Evolutionary conservation across 2,113 vertebrate genomes (phyloP), one percentile per base, ranked within the genome.

Genomic region (Phrynocephalus versicolor): DNA sequence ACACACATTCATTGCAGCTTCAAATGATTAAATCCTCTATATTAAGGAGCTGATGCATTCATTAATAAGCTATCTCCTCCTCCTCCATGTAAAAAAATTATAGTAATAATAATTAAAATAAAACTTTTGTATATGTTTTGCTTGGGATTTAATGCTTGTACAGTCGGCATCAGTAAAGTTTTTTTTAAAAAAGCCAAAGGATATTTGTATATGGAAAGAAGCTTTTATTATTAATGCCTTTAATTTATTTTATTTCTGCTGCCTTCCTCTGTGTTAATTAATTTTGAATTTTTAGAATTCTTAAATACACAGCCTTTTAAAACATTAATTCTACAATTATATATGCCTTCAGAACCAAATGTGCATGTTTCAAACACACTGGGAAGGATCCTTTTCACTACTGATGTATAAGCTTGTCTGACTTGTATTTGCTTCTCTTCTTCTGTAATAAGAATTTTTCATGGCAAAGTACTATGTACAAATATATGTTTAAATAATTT

Each of bases 121-220:
- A 73, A 65, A 88, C 88, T 91, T 82, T 91, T 98, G 95, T 87
- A 95, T 96, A 96, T 85, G 93, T 94, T 74, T 64, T 94, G 88
- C 87, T 79, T 93, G 90, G 94, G 94, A 84, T 82, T 93, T 95
- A 92, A 94, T 93, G 94, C 97, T 95, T 98, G 97, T 97, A 98
- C 93, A 96, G 97, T 96, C 81, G 73, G 94, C 93, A 94, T 96
- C 94, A 94, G 79, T 80, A 57, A 85, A 41, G 1, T 51, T 81
- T 80, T 70, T 27, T 64, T n/a, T n/a, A n/a, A 1, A 27, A 45
- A 51, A 55, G 14, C n/a, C 94, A 94, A 91, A 93, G 90, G 94
- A 95, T 97, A 97, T 97, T 97, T 98, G 96, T 98, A 97, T 97
- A 97, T 97, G 95, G 96, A 97, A 97, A 96, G 88, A 94, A 97